Evolutionary conservation across 2,888 invertebrate species (phyloP).

Genomic region (Drosophila greeni): DNA sequence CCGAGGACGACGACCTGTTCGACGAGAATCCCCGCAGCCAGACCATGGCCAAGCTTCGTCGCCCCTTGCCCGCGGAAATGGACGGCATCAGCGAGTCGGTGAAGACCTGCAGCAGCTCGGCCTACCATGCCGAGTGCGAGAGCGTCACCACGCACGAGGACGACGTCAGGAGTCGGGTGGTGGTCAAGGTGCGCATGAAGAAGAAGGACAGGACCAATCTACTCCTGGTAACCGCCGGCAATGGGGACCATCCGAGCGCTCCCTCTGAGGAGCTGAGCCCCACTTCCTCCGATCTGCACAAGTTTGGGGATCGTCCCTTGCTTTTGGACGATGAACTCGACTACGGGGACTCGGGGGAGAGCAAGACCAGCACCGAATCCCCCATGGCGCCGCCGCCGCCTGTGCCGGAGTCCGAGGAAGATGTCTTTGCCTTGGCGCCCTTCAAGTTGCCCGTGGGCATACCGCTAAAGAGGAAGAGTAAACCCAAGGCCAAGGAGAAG

Average conservation of each 20-base stretch:
- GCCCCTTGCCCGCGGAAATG: constrained; percentile 75
- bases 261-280: constrained; percentile 78
- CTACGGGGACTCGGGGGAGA: constrained; percentile 80
- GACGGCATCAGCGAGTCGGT: constrained; percentile 83
- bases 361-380: constrained; percentile 71
- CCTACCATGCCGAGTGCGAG: constrained; percentile 86
- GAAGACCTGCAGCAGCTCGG: constrained; percentile 84
- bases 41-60: constrained; percentile 71
- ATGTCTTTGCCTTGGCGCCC: constrained; percentile 86
- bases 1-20: constrained; percentile 80
- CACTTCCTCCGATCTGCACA: constrained; percentile 82
- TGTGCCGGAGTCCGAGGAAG: constrained; percentile 77
- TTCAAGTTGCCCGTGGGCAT: constrained; percentile 79
- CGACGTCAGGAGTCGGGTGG: constrained; percentile 80
- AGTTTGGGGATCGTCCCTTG: constrained; percentile 87
- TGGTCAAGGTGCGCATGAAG: constrained; percentile 80
- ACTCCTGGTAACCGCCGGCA: constrained; percentile 41
- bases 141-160: constrained; percentile 84
- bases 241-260: constrained; percentile 33
- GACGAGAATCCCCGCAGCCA: constrained; percentile 77
- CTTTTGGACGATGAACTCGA: constrained; percentile 89
- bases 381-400: constrained; percentile 43
- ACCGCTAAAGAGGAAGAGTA: constrained; percentile 64
- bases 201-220: constrained; percentile 76
- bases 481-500: constrained; percentile 42